A percentile compares a stretch with the other conserved stretches of the same genome.
Evolutionary conservation across 23 tunicate species (phyloP).

Genomic region (Diplosoma virens): DNA sequence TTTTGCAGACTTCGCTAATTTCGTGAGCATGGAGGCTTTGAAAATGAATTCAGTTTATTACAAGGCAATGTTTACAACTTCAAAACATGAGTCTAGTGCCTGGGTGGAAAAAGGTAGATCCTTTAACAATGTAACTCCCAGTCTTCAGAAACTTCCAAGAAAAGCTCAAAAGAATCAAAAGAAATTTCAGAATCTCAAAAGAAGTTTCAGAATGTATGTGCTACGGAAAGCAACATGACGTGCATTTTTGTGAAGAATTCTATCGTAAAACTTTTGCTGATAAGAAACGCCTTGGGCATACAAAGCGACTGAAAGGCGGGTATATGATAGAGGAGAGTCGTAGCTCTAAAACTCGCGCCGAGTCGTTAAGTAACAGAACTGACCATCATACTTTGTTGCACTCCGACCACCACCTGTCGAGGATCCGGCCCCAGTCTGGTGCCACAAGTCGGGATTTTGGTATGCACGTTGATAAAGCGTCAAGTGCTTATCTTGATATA

Average conservation of each 20-base stretch:
- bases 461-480: no score
- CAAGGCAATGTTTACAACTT: not conserved
- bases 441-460: no score
- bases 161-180: not conserved
- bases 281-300: not conserved
- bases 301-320: not conserved
- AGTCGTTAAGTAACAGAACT: not conserved
- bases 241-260: not conserved
- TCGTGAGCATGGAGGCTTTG: not conserved
- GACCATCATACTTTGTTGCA: not conserved
- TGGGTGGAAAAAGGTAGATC: not conserved
- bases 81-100: not conserved
- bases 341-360: not conserved
- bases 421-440: no score
- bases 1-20: conserved; percentile 5
- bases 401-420: no score
- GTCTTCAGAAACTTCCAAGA: not conserved
- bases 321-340: not conserved
- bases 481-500: no score
- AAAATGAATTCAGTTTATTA: conserved; percentile 3
- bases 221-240: not conserved
- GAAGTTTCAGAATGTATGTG: not conserved
- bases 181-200: not conserved
- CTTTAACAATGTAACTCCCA: not conserved
- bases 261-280: not conserved